A percentile compares a stretch with the other conserved stretches of the same genome.
These are phyloP conservation scores for Taxidea taxus DNA, from an alignment of 2,113 vertebrate species.

Conservation along the genomic window DNA sequence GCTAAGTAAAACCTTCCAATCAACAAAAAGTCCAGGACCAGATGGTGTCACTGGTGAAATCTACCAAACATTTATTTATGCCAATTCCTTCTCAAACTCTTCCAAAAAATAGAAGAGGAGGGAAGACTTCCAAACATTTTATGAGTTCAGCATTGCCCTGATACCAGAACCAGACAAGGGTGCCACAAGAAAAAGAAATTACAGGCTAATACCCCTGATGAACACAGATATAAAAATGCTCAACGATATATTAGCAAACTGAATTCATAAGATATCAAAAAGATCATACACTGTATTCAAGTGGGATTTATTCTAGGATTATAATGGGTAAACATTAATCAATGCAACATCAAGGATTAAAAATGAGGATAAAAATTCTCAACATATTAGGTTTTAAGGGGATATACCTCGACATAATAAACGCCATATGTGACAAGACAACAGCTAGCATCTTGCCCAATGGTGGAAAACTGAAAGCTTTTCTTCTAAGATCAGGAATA, in stretches of 20 bases:
- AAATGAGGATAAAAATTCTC: background rate
- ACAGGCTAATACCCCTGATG: background rate
- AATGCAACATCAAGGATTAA: too few species aligned
- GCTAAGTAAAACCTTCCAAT: background rate
- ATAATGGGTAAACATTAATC: background rate
- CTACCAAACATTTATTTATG: background rate
- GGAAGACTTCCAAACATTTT: background rate
- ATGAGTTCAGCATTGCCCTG: background rate
- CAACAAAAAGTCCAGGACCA: background rate
- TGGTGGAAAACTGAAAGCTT: background rate
- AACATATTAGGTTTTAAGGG: background rate
- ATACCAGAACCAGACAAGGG: background rate
- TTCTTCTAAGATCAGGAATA: background rate
- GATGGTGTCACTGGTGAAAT: background rate
- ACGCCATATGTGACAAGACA: background rate
- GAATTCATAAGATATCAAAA: background rate
- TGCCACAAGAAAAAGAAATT: background rate
- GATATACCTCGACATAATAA: background rate
- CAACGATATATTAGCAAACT: background rate
- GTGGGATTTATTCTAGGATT: background rate
- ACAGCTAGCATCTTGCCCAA: background rate
- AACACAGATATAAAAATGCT: background rate
- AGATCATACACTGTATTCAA: background rate
- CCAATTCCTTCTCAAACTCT: background rate
- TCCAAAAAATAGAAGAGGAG: background rate